phyloP scores from a whole-genome alignment of 30 jellyfish, hydroid and myxozoan genomes.

The Morbakka virulenta region DNA sequence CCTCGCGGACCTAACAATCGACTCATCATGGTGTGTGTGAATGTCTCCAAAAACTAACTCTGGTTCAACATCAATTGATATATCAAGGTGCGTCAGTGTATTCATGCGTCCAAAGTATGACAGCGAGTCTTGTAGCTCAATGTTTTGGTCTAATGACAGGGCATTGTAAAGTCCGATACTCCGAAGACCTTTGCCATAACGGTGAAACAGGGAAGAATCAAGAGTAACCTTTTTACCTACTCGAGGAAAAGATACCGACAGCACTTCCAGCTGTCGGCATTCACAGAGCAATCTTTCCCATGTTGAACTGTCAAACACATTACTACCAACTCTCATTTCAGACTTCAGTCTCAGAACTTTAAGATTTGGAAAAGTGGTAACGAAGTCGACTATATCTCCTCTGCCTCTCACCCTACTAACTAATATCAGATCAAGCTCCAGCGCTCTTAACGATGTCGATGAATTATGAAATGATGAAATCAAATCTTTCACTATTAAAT shows the following conservation, averaged over 20 bases:
- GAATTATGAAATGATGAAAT: constrained; percentile 47
- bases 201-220: constrained; percentile 8
- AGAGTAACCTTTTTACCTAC: constrained; percentile 1
- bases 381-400: constrained; percentile 37
- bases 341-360: constrained; percentile 21
- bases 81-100: constrained; percentile 56
- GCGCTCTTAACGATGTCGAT: constrained; percentile 9
- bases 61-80: constrained; percentile 85
- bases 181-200: constrained; percentile 9
- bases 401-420: not conserved
- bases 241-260: constrained; percentile 29
- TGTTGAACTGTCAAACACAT: not conserved
- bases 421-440: constrained; percentile 28
- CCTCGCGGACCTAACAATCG: too few species aligned
- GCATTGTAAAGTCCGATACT: constrained; percentile 56
- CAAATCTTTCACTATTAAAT: constrained; percentile 13
- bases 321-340: not conserved
- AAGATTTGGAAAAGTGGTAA: constrained; percentile 34
- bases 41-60: not conserved
- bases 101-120: constrained; percentile 25
- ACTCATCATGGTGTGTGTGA: too few species aligned
- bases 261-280: constrained; percentile 17
- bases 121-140: constrained; percentile 10
- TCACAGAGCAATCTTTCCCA: constrained; percentile 24
- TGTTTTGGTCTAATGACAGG: constrained; percentile 17